Percentiles rank a stretch among this genome's conserved stretches.
Evolutionary conservation across 2,888 invertebrate species (phyloP).

Genomic region (Chironomus riparius): DNA sequence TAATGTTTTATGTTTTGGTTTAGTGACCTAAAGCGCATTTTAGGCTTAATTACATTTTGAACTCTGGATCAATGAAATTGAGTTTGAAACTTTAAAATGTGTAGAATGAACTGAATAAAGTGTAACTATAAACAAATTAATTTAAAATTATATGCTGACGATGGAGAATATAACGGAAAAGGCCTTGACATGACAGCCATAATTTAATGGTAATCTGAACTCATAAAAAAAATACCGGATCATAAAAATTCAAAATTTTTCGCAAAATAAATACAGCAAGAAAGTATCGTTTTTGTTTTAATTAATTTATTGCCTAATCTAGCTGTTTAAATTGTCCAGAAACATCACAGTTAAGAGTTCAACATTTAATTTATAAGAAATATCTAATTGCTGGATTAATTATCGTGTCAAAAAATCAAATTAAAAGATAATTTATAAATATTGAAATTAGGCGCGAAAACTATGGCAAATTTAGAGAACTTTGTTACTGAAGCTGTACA

Average conservation of each 20-base stretch:
- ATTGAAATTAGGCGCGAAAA: constrained; percentile 19
- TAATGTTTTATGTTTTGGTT: no score
- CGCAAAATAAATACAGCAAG: not conserved
- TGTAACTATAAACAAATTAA: no score
- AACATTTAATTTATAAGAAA: not conserved
- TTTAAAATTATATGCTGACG: no score
- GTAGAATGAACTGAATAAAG: no score
- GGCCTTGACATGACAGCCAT: no score
- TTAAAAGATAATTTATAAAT: not conserved
- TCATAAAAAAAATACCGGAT: no score
- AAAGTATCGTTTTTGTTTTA: not conserved
- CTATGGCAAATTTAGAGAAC: constrained; percentile 32
- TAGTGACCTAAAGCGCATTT: no score
- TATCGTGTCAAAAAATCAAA: not conserved
- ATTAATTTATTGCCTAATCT: not conserved
- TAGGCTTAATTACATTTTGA: no score
- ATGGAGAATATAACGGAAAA: no score
- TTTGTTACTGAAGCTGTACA: constrained; percentile 38
- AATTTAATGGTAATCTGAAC: no score
- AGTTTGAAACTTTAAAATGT: no score
- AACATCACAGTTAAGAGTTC: not conserved
- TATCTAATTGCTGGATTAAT: not conserved
- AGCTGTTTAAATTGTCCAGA: not conserved
- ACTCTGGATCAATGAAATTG: no score
- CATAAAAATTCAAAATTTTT: not conserved